Evolutionary conservation across 2,113 vertebrate species (phyloP).

Genomic region (Hepsetus odoe): DNA sequence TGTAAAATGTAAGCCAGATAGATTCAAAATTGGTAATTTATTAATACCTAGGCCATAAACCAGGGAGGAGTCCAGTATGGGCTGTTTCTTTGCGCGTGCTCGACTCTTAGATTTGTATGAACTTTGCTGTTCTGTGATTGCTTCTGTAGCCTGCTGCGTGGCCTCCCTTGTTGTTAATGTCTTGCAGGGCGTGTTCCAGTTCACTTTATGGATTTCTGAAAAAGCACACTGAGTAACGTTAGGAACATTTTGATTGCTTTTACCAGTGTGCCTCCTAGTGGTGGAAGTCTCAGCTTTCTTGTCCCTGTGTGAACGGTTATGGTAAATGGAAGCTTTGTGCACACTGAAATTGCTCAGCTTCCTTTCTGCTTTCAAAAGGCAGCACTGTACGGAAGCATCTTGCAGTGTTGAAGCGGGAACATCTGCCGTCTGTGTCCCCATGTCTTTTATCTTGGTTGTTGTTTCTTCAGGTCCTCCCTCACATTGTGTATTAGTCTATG

Average conservation of each 20-base stretch:
- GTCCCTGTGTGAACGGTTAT: slow-evolving; percentile 6
- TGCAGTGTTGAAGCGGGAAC: background rate
- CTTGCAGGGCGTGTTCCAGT: slow-evolving; percentile 20
- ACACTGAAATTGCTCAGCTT: background rate
- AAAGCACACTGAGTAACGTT: background rate
- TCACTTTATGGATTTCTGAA: background rate
- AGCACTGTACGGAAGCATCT: slow-evolving; percentile 78
- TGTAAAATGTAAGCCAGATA: background rate
- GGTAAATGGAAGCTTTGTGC: background rate
- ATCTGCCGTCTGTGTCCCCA: slow-evolving; percentile 74
- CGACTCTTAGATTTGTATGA: background rate
- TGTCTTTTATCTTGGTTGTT: slow-evolving; percentile 53
- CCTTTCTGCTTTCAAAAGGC: background rate
- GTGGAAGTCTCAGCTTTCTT: slow-evolving; percentile 30
- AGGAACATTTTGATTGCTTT: slow-evolving; percentile 29
- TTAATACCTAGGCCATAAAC: slow-evolving; percentile 51
- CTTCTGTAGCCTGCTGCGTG: slow-evolving; percentile 14
- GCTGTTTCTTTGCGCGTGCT: slow-evolving; percentile 18
- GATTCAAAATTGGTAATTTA: background rate
- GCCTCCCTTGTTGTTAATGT: slow-evolving; percentile 32
- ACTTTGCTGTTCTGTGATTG: background rate
- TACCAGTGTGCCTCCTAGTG: slow-evolving; percentile 68
- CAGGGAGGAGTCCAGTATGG: background rate
- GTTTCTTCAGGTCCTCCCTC: slow-evolving; percentile 30
- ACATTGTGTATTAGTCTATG: slow-evolving; percentile 25